Percentiles rank a stretch among this genome's conserved stretches.
Evolutionary conservation across 2,113 vertebrate genomes (phyloP).

Genomic region (Ceuthmochares aereus): DNA sequence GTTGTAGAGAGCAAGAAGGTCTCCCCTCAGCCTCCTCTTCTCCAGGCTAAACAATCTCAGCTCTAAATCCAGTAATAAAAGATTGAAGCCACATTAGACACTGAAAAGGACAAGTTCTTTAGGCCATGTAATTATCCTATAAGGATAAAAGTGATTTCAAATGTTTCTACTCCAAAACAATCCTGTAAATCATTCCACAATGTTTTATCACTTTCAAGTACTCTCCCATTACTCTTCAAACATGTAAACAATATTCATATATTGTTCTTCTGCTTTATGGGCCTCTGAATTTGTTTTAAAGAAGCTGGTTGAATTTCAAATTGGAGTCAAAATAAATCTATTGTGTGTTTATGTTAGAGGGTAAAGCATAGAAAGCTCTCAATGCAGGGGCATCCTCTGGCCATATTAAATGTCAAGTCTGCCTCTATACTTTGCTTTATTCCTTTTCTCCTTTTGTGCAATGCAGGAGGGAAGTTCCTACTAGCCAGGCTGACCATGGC

Average conservation of each 20-base stretch:
- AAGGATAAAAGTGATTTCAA: constrained; percentile 8
- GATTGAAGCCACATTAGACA: background rate
- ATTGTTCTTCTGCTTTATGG: background rate
- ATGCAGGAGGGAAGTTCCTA: background rate
- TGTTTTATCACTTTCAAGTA: constrained; percentile 7
- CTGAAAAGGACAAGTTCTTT: background rate
- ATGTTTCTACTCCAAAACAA: background rate
- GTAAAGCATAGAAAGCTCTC: background rate
- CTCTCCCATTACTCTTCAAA: constrained; percentile 9
- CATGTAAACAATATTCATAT: background rate
- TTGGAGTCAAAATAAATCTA: background rate
- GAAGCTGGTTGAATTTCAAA: constrained; percentile 14
- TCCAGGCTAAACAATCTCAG: no score
- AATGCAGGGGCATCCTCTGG: background rate
- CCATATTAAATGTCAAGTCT: background rate
- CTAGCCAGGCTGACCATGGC: rapidly evolving
- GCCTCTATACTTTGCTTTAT: background rate
- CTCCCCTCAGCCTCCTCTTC: no score
- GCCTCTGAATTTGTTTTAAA: constrained; percentile 11
- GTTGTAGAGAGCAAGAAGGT: no score
- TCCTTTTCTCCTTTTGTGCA: background rate
- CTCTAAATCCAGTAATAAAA: background rate
- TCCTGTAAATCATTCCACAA: constrained; percentile 21
- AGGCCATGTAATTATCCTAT: constrained; percentile 35
- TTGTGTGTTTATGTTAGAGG: background rate